Base-by-base conservation (phyloP, 23 tunicate species). In the Ciona savignyi region DNA sequence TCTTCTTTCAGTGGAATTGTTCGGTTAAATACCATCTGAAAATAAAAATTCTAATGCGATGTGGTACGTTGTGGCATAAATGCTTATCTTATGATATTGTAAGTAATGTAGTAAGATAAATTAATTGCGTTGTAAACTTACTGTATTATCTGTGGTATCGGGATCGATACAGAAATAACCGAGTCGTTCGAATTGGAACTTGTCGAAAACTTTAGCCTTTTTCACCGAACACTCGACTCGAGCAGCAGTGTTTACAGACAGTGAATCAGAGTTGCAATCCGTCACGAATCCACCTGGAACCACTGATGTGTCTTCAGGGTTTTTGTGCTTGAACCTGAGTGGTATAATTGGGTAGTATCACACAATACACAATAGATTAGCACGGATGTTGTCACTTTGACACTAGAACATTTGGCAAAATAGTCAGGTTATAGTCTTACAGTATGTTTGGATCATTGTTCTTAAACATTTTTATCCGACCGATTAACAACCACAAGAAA, bases 221-320 rank as follows among this genome's bases (percentile, higher is more conserved):
- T 35, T 56, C 19, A 81, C 85, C 29, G 93, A 77, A 20, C 82
- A 42, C 35, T 86, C 93, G 15, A 82, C 69, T 30, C 65, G 34
- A 28, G 81, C 98, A 63, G 60, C 68, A 22, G 75, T 21, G 4
- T 75, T 75, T 32, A 87, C 90, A 25, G 71, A 69, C 28, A 94
- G 76, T 2, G 99, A 76, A 62, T 86, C 76, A 25, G 34, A 33
- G 66, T 86, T 87, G 71, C 89, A 83, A 76, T 87, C 99, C 30
- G 90, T 82, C 29, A 94, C 73, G 75, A 86, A 94, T 26, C 99
- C 99, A n/a, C 99, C 99, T 25, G 99, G 99, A 64, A 86, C 95
- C 23, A 77, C 82, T 25, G 83, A 70, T 27, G 86, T 80, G 83
- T 94, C 94, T 64, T 91, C 97, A 1, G 97, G 97, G 63, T 84